phyloP scores from a whole-genome alignment of 2,888 invertebrate genomes.

The Autographa gamma region DNA sequence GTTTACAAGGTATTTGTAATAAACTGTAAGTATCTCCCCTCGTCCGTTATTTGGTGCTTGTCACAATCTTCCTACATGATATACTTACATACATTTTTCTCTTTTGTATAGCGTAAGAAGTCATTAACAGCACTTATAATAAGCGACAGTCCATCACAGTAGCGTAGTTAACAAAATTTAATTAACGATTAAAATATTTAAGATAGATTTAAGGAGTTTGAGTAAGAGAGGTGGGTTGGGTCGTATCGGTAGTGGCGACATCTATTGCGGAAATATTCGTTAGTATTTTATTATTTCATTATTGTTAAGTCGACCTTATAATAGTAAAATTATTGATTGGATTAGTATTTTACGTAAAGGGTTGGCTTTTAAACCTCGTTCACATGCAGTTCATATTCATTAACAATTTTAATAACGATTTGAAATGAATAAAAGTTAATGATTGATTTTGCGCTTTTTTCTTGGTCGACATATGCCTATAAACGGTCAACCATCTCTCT shows the following conservation, averaged over 20 bases:
- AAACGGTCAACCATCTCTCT: background rate
- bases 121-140: constrained; percentile 67
- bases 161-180: constrained; percentile 68
- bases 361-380: constrained; percentile 24
- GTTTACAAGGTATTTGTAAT: constrained; percentile 49
- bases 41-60: constrained; percentile 71
- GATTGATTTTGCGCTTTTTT: background rate
- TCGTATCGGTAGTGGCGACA: constrained; percentile 56
- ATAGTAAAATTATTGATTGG: constrained; percentile 8
- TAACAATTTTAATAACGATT: constrained; percentile 10
- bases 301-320: constrained; percentile 12
- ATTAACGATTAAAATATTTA: constrained; percentile 60
- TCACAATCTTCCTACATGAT: constrained; percentile 64
- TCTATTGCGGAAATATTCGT: constrained; percentile 50
- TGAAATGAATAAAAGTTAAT: constrained; percentile 7
- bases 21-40: constrained; percentile 50
- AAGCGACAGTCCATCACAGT: constrained; percentile 77
- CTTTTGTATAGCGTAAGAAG: constrained; percentile 60
- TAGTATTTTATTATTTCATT: constrained; percentile 37
- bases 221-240: constrained; percentile 51
- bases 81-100: constrained; percentile 52
- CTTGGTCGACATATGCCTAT: background rate
- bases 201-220: constrained; percentile 58
- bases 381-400: constrained; percentile 33
- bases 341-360: constrained; percentile 10